Base-by-base conservation (phyloP, 2,797 vertebrate genomes). In the Mormyrops attenuatus region DNA sequence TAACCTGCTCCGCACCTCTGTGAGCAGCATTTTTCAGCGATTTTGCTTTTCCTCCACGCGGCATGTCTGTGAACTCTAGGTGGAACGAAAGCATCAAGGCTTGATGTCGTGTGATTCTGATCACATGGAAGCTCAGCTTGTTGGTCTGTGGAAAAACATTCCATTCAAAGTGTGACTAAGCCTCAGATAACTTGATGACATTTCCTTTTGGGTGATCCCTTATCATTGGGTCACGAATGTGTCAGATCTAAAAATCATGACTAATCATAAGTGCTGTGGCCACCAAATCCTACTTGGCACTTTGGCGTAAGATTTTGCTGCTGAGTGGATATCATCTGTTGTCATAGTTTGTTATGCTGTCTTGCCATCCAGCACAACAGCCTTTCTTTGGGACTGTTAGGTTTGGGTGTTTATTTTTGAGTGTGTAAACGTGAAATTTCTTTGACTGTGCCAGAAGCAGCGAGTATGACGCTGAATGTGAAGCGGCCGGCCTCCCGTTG, bases 21-120 rank as follows among this genome's bases (percentile, higher is more conserved):
- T 69, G 9, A 34, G 9, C 26, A 7, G 69, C 15, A 41, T 41
- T 77, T 77, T 38, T 11, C 11, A 15, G 13, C 13, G 1, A 38
- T 34, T 73, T 77, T 77, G 69, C 6, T 77, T 77, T 41, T 77
- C 41, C 69, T 38, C 34, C 30, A 41, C 0, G 34, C 15, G 15
- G 34, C 38, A 20, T 44, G 73, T 49, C 3, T 11, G 11, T 85
- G 47, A 50, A 49, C 17, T 26, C 20, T 85, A 22, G 20, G 9
- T 49, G 47, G 9, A 2, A 52, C 17, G 9, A 11, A 26, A 52
- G 3, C n/a, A 50, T 22, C 47, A 22, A 9, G 20, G 44, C 3
- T 6, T 69, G 22, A 69, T 15, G 63, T 89, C 91, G 85, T 90
- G 90, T 92, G 91, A 92, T 91, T 89, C 55, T 2, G 44, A 60